Percentiles rank a stretch among this genome's conserved stretches.
These are phyloP conservation scores for Calonectris borealis DNA, from an alignment of 2,113 vertebrate genomes.

Conservation along the genomic window DNA sequence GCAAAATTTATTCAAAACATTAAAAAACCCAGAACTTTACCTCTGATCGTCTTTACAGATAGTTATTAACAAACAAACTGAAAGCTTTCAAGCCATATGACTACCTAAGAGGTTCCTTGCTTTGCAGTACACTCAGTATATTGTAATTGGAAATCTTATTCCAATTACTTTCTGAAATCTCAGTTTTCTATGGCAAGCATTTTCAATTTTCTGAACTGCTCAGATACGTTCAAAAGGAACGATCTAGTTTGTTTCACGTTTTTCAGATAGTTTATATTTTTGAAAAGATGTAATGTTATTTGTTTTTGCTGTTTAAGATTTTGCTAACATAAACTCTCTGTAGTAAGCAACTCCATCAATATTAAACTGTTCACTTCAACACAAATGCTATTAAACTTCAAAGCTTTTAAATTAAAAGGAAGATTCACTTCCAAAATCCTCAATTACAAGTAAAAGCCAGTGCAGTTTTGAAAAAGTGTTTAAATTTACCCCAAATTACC, in stretches of 20 bases:
- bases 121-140: background rate
- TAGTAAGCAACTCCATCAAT: background rate
- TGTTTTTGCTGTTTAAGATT: background rate
- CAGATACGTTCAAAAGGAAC: background rate
- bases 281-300: background rate
- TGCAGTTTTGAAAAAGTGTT: background rate
- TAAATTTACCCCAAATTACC: background rate
- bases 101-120: background rate
- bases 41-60: background rate
- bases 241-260: background rate
- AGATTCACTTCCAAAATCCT: background rate
- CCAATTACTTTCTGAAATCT: background rate
- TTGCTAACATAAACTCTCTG: background rate
- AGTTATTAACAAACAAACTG: background rate
- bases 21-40: background rate
- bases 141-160: background rate
- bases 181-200: background rate
- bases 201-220: background rate
- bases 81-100: background rate
- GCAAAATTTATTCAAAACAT: background rate
- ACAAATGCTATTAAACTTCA: background rate
- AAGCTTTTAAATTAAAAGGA: background rate
- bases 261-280: background rate
- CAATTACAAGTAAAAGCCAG: background rate
- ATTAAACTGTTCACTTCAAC: background rate